Conservation (phyloP, 2,113 vertebrate species). For the Chaetops frenatus region DNA sequence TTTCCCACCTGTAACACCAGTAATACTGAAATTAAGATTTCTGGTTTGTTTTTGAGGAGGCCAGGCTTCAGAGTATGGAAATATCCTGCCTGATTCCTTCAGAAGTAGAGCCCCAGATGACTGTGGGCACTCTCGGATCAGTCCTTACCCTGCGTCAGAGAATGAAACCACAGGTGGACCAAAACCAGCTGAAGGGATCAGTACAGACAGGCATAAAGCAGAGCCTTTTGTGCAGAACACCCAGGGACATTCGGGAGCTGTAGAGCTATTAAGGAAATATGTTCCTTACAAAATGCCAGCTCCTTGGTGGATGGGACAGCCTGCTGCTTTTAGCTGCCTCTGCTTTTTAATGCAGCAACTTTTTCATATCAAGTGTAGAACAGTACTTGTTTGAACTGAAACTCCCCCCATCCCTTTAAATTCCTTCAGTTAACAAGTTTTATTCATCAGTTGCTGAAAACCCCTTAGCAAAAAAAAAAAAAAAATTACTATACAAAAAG, state of each 20-base stretch:
- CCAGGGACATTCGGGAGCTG: not conserved
- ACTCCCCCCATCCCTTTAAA: rapidly evolving
- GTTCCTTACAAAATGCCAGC: not conserved
- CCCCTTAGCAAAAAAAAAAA: not conserved
- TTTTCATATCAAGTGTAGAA: not conserved
- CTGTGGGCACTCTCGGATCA: not conserved
- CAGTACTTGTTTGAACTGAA: not conserved
- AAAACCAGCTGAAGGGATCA: not conserved
- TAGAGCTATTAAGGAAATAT: not conserved
- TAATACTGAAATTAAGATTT: not conserved
- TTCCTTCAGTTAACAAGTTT: not conserved
- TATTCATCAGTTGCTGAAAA: not conserved
- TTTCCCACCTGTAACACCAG: not conserved
- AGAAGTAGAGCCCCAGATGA: not conserved
- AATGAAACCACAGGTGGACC: not conserved
- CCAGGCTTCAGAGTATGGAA: not conserved
- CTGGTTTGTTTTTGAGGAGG: not conserved
- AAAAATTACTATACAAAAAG: no score
- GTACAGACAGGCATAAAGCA: not conserved
- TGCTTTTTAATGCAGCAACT: not conserved
- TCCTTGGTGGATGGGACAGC: not conserved
- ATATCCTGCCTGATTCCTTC: not conserved
- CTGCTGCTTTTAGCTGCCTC: not conserved
- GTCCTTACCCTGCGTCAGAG: rapidly evolving
- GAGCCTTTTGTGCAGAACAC: not conserved